Conservation (phyloP, 2,888 invertebrate species). For the Hirtodrosophila trivittata region DNA sequence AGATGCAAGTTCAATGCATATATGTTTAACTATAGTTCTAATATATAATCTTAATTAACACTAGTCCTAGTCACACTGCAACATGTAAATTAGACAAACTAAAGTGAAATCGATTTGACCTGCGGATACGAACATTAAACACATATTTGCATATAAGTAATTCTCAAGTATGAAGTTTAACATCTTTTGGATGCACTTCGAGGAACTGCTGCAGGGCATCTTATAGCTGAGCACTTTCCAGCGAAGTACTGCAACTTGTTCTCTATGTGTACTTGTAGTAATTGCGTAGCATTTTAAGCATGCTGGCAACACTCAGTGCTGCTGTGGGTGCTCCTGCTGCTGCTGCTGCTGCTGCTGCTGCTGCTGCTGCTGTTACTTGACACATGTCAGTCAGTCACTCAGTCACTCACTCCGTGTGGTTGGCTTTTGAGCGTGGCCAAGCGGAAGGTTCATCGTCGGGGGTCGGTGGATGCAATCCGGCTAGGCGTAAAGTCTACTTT, state of each 20-base stretch:
- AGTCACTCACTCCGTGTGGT: slow-evolving; percentile 12
- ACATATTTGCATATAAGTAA: too few relatives aligned
- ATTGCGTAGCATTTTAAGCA: slow-evolving; percentile 74
- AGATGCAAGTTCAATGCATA: too few relatives aligned
- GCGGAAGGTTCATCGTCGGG: slow-evolving; percentile 32
- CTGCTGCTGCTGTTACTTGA: slow-evolving; percentile 69
- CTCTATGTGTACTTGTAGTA: slow-evolving; percentile 66
- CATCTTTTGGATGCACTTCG: too few relatives aligned
- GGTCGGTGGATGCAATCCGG: slow-evolving; percentile 20
- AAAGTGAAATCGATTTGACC: too few relatives aligned
- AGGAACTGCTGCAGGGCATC: slow-evolving; percentile 48
- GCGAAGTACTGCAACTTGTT: slow-evolving; percentile 16
- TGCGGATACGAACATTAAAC: too few relatives aligned
- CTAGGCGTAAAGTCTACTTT: slow-evolving; percentile 46
- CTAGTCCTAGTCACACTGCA: too few relatives aligned
- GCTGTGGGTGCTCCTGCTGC: slow-evolving; percentile 23
- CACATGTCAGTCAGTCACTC: slow-evolving; percentile 70
- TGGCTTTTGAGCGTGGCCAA: slow-evolving; percentile 50
- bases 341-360: slow-evolving; percentile 35
- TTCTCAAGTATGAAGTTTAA: too few relatives aligned
- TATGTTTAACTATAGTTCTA: too few relatives aligned
- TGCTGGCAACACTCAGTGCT: slow-evolving; percentile 46
- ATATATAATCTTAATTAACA: too few relatives aligned
- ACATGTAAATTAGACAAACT: too few relatives aligned
- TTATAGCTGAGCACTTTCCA: slow-evolving; percentile 24